phyloP scores from a whole-genome alignment of 2,888 invertebrate species.

The Aspidapion aeneum region DNA sequence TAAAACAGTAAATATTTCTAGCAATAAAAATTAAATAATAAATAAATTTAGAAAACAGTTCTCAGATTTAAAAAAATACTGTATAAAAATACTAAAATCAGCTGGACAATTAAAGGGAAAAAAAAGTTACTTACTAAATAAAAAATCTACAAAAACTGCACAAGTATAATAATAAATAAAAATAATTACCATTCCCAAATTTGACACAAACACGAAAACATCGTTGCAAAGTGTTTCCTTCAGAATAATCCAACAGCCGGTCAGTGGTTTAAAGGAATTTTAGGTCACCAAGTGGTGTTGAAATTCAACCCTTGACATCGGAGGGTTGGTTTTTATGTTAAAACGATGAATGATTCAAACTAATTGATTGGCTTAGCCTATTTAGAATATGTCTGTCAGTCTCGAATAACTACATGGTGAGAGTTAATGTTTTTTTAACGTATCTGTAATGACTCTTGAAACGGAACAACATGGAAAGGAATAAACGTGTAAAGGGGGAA shows the following conservation, averaged over 20 bases:
- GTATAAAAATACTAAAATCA: no score
- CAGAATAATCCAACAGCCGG: neutral
- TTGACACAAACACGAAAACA: constrained; percentile 63
- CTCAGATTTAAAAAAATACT: no score
- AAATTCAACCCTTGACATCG: neutral
- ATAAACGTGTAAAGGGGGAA: neutral
- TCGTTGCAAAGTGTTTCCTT: constrained; percentile 29
- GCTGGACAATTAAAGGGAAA: no score
- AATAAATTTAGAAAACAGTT: no score
- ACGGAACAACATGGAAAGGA: neutral
- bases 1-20: no score
- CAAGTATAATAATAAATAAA: no score
- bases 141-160: no score
- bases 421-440: neutral
- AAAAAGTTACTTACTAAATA: no score
- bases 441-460: neutral
- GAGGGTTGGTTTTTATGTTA: neutral
- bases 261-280: neutral
- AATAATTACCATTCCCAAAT: constrained; percentile 52
- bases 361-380: neutral
- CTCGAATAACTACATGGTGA: neutral
- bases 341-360: no score
- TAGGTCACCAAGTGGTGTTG: neutral
- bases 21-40: no score
- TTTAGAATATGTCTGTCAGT: neutral